phyloP scores from a whole-genome alignment of 2,797 vertebrate species.

The Eremophila alpestris region DNA sequence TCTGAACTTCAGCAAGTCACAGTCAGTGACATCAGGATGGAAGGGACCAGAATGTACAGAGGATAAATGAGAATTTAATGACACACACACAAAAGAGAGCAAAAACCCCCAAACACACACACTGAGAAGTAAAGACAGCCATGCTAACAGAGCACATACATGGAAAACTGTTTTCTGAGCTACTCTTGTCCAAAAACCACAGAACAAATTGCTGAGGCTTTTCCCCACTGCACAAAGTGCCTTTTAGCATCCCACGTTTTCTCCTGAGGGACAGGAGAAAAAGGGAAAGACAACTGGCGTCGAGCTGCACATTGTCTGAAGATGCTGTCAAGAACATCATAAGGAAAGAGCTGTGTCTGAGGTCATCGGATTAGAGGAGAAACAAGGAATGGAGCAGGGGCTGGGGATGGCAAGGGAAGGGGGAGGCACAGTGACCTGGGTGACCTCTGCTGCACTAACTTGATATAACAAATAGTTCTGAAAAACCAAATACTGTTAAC shows the following conservation, averaged over 20 bases:
- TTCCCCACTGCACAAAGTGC: slow-evolving; percentile 60
- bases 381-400: slow-evolving; percentile 33
- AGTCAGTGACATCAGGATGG: neutral
- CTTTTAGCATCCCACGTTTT: slow-evolving; percentile 67
- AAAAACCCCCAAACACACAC: neutral
- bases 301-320: slow-evolving; percentile 65
- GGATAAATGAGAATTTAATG: neutral
- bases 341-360: slow-evolving; percentile 73
- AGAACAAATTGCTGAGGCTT: slow-evolving; percentile 63
- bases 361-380: slow-evolving; percentile 76
- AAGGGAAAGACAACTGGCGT: slow-evolving; percentile 69
- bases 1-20: neutral
- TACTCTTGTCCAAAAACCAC: slow-evolving; percentile 59
- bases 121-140: neutral
- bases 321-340: slow-evolving; percentile 75
- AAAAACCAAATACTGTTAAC: slow-evolving; percentile 80
- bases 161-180: slow-evolving; percentile 26
- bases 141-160: neutral
- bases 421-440: slow-evolving; percentile 41
- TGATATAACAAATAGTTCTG: slow-evolving; percentile 79
- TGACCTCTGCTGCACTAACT: slow-evolving; percentile 77
- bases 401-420: slow-evolving; percentile 6
- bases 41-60: neutral
- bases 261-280: slow-evolving; percentile 65
- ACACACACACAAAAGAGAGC: neutral